These are phyloP conservation scores for Oophaga sylvatica DNA, from an alignment of 2,797 vertebrate genomes.

Conservation along the genomic window DNA sequence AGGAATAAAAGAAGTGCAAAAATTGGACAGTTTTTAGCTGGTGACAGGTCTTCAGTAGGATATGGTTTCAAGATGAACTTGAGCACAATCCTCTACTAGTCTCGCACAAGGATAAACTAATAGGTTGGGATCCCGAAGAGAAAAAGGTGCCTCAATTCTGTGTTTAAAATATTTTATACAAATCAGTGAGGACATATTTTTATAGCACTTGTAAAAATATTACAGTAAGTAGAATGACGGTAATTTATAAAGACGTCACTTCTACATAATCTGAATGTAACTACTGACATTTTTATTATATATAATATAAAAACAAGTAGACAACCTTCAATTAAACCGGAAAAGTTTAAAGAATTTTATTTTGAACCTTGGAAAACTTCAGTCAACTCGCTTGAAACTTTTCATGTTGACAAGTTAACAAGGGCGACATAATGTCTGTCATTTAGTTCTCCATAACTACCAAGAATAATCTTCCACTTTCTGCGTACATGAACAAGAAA, in stretches of 20 bases:
- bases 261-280: background rate
- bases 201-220: background rate
- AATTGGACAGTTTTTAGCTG: too few relatives aligned
- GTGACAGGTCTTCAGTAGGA: background rate
- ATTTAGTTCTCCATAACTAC: conserved; percentile 1
- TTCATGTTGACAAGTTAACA: conserved; percentile 37
- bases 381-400: conserved; percentile 7
- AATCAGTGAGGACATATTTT: background rate
- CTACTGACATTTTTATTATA: conserved; percentile 9
- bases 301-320: background rate
- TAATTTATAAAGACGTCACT: background rate
- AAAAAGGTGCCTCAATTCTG: background rate
- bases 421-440: conserved; percentile 23
- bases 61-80: background rate
- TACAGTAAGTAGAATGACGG: background rate
- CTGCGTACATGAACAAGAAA: conserved; percentile 7
- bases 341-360: background rate
- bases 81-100: background rate
- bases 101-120: background rate
- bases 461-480: background rate
- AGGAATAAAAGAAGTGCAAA: too few relatives aligned
- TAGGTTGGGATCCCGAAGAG: background rate
- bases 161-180: background rate
- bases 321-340: background rate
- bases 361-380: conserved; percentile 11